Evolutionary conservation across 1,140 invertebrate species (phyloP).

Genomic region (Latrodectus geometricus): DNA sequence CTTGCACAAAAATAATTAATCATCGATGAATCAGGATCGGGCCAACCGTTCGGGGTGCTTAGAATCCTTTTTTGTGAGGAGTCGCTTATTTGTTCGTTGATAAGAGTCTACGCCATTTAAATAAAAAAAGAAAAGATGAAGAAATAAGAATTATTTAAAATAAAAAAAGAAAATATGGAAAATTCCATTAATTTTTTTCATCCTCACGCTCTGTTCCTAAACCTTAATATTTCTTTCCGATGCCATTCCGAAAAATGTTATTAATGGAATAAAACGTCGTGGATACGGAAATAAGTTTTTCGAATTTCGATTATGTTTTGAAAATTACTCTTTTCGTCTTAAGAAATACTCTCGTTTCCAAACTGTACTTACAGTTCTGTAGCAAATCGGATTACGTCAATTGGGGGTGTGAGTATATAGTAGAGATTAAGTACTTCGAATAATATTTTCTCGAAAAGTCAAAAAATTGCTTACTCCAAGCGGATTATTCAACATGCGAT

Average conservation of each 20-base stretch:
- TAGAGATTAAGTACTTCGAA: neutral
- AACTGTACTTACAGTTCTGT: neutral
- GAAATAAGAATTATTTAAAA: conserved; percentile 2
- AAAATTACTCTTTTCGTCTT: conserved; percentile 53
- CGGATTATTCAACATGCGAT: neutral
- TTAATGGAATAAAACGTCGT: conserved; percentile 54
- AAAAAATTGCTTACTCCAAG: neutral
- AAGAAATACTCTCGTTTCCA: conserved; percentile 7
- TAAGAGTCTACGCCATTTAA: conserved; percentile 17
- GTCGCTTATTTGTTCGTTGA: conserved; percentile 52
- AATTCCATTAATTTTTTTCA: conserved; percentile 48
- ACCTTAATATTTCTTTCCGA: conserved; percentile 40
- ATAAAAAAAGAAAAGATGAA: conserved; percentile 18
- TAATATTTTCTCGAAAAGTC: neutral
- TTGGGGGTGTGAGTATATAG: neutral
- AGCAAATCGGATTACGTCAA: neutral
- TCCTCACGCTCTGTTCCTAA: conserved; percentile 2
- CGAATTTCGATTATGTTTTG: conserved; percentile 56
- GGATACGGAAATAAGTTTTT: conserved; percentile 56
- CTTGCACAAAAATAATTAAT: conserved; percentile 48
- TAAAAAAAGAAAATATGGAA: conserved; percentile 44
- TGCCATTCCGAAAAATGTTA: conserved; percentile 44
- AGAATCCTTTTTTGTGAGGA: neutral
- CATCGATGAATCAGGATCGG: conserved; percentile 52
- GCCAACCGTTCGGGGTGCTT: neutral